These are phyloP conservation scores for Bombus polaris DNA, from an alignment of 1,140 invertebrate species.

Conservation along the genomic window DNA sequence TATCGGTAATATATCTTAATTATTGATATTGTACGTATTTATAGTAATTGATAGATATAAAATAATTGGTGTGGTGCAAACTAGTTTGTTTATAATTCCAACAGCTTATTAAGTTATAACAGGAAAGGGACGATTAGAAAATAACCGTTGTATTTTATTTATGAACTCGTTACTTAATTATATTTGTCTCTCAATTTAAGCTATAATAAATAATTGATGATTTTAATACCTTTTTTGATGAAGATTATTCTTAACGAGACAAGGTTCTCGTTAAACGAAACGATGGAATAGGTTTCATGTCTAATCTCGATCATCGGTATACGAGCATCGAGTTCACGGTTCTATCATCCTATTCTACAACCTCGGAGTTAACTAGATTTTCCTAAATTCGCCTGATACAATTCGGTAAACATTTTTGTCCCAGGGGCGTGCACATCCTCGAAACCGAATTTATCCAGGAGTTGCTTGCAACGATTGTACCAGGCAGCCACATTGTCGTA, in stretches of 20 bases:
- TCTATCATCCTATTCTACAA: conserved; percentile 12
- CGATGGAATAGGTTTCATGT: conserved; percentile 41
- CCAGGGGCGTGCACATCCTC: conserved; percentile 80
- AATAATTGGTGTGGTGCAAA: too few relatives aligned
- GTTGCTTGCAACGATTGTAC: conserved; percentile 84
- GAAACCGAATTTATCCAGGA: conserved; percentile 81
- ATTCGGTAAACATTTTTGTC: conserved; percentile 60
- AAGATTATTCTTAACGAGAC: neutral
- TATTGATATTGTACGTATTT: too few relatives aligned
- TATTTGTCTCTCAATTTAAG: too few relatives aligned
- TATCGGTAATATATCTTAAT: too few relatives aligned
- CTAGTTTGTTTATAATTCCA: too few relatives aligned
- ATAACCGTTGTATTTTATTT: too few relatives aligned
- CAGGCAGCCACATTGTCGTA: conserved; percentile 87
- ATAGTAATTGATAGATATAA: too few relatives aligned
- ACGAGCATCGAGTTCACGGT: conserved; percentile 31
- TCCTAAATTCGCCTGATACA: conserved; percentile 61
- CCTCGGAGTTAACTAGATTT: conserved; percentile 55
- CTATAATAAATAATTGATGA: too few relatives aligned
- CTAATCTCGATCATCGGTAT: conserved; percentile 60
- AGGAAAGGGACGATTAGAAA: too few relatives aligned
- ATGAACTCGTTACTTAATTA: too few relatives aligned
- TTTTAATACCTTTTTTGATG: neutral
- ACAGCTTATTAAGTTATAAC: too few relatives aligned
- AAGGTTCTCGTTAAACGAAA: neutral